Percentiles rank a stretch among this genome's conserved stretches.
Conservation (phyloP, 2,113 vertebrate genomes). For the Corvus hawaiiensis region DNA sequence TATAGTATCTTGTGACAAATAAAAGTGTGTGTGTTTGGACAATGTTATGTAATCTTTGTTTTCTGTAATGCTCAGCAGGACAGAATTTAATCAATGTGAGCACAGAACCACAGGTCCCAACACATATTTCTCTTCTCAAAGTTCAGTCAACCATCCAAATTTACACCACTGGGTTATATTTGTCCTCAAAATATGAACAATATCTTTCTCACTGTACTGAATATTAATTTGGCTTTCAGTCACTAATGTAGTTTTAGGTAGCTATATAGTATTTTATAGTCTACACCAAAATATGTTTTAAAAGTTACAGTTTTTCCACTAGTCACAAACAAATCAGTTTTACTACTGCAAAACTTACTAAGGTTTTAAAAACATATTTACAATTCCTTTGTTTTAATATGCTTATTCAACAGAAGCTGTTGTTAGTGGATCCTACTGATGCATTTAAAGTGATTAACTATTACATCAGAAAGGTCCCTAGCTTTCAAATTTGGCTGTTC, state of each 20-base stretch:
- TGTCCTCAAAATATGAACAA: conserved; percentile 9
- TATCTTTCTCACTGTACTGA: not conserved
- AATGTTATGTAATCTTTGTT: not conserved
- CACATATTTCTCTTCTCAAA: not conserved
- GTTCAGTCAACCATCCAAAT: not conserved
- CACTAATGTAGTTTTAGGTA: not conserved
- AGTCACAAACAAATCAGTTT: not conserved
- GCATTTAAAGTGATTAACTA: conserved; percentile 25
- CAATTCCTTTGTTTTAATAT: not conserved
- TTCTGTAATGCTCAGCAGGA: not conserved
- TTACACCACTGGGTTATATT: not conserved
- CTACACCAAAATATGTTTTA: not conserved
- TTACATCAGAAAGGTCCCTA: conserved; percentile 5
- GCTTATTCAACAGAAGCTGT: conserved; percentile 10
- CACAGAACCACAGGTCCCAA: not conserved
- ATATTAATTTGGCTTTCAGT: not conserved
- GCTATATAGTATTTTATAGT: not conserved
- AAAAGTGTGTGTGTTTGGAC: not conserved
- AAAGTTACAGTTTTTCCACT: not conserved
- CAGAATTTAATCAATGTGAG: not conserved
- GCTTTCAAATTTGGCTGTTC: conserved; percentile 12
- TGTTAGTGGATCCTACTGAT: not conserved
- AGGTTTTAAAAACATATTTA: not conserved
- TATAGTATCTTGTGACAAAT: not conserved
- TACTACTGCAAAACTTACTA: not conserved